These are phyloP conservation scores for Emydura subglobosa DNA, from an alignment of 2,113 vertebrate species.

Conservation along the genomic window DNA sequence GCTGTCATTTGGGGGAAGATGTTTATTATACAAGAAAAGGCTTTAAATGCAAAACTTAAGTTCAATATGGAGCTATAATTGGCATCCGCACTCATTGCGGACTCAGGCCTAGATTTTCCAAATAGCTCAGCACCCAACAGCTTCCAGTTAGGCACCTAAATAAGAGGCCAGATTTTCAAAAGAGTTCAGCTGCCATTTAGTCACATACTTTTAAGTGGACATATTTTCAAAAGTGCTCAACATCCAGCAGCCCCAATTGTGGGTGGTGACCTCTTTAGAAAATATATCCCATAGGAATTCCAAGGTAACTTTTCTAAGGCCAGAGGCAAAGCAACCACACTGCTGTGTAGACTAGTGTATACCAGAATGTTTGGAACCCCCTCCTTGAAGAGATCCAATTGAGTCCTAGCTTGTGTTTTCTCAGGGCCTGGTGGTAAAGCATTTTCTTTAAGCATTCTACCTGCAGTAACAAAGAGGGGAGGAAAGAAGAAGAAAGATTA, in stretches of 20 bases:
- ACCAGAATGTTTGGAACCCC: conserved; percentile 11
- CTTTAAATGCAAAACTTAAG: conserved; percentile 49
- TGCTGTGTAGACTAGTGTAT: conserved; percentile 43
- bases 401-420: background rate
- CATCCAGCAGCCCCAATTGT: conserved; percentile 39
- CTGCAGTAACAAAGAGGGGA: background rate
- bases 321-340: conserved; percentile 59
- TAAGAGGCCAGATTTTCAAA: conserved; percentile 2
- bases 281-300: conserved; percentile 52
- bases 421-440: background rate
- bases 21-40: conserved; percentile 41
- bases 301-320: conserved; percentile 34
- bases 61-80: background rate
- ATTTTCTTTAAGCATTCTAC: background rate
- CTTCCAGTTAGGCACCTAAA: background rate
- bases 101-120: background rate
- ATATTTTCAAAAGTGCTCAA: conserved; percentile 28
- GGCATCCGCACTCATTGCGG: background rate
- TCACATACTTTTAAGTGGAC: conserved; percentile 24
- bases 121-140: background rate
- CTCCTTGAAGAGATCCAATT: conserved; percentile 11
- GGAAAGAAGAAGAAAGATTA: background rate
- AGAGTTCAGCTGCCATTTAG: conserved; percentile 12
- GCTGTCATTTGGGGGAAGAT: conserved; percentile 37
- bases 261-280: conserved; percentile 38